Evolutionary conservation across 2,888 invertebrate genomes (phyloP).

Genomic region (Aleiodes alternator): DNA sequence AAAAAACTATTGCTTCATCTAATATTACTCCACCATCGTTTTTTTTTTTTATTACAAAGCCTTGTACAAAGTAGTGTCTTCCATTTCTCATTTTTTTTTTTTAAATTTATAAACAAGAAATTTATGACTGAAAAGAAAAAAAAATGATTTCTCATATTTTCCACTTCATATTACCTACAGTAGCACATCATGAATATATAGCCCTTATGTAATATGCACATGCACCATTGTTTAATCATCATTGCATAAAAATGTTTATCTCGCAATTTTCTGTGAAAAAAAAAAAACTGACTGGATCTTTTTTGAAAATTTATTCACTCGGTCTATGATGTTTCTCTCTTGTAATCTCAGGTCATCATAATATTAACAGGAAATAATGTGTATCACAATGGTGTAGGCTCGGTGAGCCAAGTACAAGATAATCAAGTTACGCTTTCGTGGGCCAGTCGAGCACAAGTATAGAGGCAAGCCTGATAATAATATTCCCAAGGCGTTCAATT

Average conservation of each 20-base stretch:
- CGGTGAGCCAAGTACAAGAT: conserved; percentile 39
- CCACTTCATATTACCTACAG: conserved; percentile 49
- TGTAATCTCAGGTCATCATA: conserved; percentile 40
- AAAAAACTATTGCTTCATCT: conserved; percentile 10
- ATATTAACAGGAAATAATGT: conserved; percentile 20
- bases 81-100: conserved; percentile 37
- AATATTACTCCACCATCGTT: conserved; percentile 41
- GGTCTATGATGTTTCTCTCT: background rate
- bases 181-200: conserved; percentile 37
- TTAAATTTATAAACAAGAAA: conserved; percentile 34
- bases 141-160: conserved; percentile 6
- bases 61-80: conserved; percentile 52
- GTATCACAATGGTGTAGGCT: conserved; percentile 51
- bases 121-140: conserved; percentile 16
- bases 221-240: conserved; percentile 6
- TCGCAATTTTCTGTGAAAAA: conserved; percentile 26
- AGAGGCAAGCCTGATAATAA: conserved; percentile 6
- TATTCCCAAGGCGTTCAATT: background rate
- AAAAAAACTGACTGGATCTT: conserved; percentile 45
- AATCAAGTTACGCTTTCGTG: conserved; percentile 39
- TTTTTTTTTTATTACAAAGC: conserved; percentile 53
- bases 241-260: conserved; percentile 37
- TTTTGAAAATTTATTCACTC: conserved; percentile 26
- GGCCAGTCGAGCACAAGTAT: conserved; percentile 8
- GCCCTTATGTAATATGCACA: conserved; percentile 47